Percentiles rank a stretch among this genome's conserved stretches.
Conservation (phyloP, 2,888 invertebrate species). For the Iselma pallidipennis region DNA sequence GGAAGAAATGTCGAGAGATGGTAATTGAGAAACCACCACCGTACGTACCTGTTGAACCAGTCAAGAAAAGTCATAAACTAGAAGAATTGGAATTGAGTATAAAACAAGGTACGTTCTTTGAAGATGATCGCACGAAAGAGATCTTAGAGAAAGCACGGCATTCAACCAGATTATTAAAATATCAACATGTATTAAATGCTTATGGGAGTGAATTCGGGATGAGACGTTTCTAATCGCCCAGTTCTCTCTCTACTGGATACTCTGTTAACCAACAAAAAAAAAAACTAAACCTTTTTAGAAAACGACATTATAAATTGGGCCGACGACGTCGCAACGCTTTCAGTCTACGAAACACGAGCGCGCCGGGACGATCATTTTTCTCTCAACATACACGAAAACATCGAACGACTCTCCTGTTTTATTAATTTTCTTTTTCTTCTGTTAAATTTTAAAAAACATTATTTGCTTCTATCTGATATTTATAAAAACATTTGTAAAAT, state of each 20-base stretch:
- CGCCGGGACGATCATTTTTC: constrained; percentile 34
- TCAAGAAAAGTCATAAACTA: constrained; percentile 51
- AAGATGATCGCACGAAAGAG: constrained; percentile 50
- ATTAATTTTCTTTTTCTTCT: neutral
- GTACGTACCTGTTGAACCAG: constrained; percentile 50
- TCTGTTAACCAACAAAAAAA: no score
- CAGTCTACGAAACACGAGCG: constrained; percentile 32
- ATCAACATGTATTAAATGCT: constrained; percentile 41
- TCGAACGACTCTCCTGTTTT: constrained; percentile 26
- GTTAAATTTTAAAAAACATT: constrained; percentile 8
- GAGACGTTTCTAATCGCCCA: constrained; percentile 36
- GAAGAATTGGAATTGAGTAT: constrained; percentile 51
- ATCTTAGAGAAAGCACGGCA: constrained; percentile 51
- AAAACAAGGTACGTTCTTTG: constrained; percentile 52
- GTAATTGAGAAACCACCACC: constrained; percentile 47
- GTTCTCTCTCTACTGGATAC: constrained; percentile 1
- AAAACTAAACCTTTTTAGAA: no score
- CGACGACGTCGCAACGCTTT: constrained; percentile 30
- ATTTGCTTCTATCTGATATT: constrained; percentile 22
- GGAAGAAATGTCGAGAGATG: constrained; percentile 48
- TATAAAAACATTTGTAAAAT: constrained; percentile 13
- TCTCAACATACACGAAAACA: constrained; percentile 33
- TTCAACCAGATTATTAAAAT: constrained; percentile 45
- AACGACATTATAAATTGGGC: constrained; percentile 14
- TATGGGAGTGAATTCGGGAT: constrained; percentile 42